These are phyloP conservation scores for Meloidogyne hapla DNA, from an alignment of 1,140 invertebrate genomes.

Conservation along the genomic window DNA sequence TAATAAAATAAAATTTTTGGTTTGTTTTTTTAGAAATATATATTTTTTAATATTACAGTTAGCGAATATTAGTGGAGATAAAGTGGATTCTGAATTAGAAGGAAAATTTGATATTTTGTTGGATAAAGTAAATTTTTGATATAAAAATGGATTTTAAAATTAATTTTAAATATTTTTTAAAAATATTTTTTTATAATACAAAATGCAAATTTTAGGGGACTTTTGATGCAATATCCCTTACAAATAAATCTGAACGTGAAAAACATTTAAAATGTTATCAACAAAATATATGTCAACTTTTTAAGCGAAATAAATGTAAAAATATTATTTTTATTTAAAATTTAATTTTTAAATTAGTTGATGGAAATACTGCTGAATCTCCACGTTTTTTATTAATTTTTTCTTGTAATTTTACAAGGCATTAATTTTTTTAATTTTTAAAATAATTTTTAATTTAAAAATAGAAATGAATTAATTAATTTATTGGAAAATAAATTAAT, in stretches of 20 bases:
- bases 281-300: constrained; percentile 25
- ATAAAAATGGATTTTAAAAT: neutral
- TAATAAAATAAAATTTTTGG: constrained; percentile 19
- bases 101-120: constrained; percentile 68
- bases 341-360: neutral
- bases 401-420: neutral
- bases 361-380: neutral
- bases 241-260: constrained; percentile 68
- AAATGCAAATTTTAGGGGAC: constrained; percentile 72
- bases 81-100: constrained; percentile 29
- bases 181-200: too few species aligned
- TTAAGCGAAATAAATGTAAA: constrained; percentile 66
- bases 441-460: neutral
- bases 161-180: too few species aligned
- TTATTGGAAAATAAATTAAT: neutral
- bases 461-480: neutral
- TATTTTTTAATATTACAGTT: constrained; percentile 57
- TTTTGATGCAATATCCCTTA: constrained; percentile 79
- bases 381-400: neutral
- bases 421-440: neutral
- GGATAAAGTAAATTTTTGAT: neutral
- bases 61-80: constrained; percentile 69
- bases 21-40: neutral
- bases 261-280: constrained; percentile 36
- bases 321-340: neutral